Percentiles rank a stretch among this genome's conserved stretches.
Conservation (phyloP, 1,140 invertebrate species). For the Hormaphis cornu region DNA sequence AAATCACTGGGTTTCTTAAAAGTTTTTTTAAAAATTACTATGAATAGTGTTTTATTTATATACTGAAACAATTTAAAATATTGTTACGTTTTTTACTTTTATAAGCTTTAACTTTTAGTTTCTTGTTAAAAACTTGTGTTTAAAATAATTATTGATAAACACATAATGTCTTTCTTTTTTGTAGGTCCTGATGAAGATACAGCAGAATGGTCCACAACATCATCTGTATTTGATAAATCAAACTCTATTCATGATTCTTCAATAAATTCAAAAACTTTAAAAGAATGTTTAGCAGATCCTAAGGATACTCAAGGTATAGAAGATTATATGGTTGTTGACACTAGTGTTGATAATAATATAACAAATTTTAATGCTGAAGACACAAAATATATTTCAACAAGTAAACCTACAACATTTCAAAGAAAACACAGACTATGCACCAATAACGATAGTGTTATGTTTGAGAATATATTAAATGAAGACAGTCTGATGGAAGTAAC, state of each 20-base stretch:
- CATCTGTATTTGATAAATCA: background rate
- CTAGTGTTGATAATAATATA: background rate
- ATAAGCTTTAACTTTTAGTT: too few species aligned
- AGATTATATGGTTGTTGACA: background rate
- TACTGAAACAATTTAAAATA: too few species aligned
- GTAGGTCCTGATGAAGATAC: background rate
- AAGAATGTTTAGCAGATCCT: background rate
- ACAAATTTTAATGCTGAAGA: background rate
- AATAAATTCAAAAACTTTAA: background rate
- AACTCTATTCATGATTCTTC: background rate
- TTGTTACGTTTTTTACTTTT: too few species aligned
- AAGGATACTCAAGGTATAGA: slow-evolving; percentile 1
- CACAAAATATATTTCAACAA: background rate
- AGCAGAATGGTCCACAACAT: background rate
- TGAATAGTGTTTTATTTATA: too few species aligned
- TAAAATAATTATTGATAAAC: background rate
- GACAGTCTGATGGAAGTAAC: slow-evolving; percentile 2
- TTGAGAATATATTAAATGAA: slow-evolving; percentile 3
- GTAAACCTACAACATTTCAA: slow-evolving; percentile 9
- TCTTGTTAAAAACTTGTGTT: background rate
- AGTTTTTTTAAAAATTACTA: too few species aligned
- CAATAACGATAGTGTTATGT: background rate
- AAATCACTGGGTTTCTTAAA: too few species aligned
- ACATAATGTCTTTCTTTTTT: background rate
- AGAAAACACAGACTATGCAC: background rate